These are phyloP conservation scores for Amphiprion clarkii DNA, from an alignment of 2,797 vertebrate species.

Conservation along the genomic window DNA sequence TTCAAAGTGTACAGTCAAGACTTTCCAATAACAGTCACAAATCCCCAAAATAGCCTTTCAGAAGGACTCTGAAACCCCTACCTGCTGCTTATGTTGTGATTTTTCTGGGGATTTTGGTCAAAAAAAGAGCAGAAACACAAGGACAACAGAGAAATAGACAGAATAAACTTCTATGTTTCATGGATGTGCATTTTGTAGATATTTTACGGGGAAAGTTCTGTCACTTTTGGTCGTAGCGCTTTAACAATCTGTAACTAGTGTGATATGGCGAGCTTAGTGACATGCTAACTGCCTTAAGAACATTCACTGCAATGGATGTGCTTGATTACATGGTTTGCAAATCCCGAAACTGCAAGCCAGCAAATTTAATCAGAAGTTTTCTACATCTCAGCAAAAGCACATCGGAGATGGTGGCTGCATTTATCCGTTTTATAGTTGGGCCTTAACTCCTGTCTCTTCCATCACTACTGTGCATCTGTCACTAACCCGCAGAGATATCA, in stretches of 20 bases:
- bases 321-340: slow-evolving; percentile 62
- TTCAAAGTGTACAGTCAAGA: neutral
- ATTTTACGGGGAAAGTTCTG: neutral
- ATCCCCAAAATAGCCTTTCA: slow-evolving; percentile 28
- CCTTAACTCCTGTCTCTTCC: slow-evolving; percentile 61
- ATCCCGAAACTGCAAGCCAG: slow-evolving; percentile 68
- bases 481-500: slow-evolving; percentile 62
- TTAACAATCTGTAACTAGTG: slow-evolving; percentile 4
- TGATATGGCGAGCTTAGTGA: slow-evolving; percentile 22
- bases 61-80: slow-evolving; percentile 14
- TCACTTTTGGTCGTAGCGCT: neutral
- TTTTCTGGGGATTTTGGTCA: slow-evolving; percentile 35
- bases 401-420: slow-evolving; percentile 40
- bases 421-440: slow-evolving; percentile 68
- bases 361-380: slow-evolving; percentile 48
- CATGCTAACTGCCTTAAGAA: slow-evolving; percentile 35
- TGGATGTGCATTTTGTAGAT: neutral
- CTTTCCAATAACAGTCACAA: neutral
- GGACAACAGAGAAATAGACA: slow-evolving; percentile 20
- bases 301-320: slow-evolving; percentile 42
- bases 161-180: neutral
- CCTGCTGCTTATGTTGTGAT: slow-evolving; percentile 44
- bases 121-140: slow-evolving; percentile 38
- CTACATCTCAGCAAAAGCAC: slow-evolving; percentile 52
- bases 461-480: slow-evolving; percentile 64